A percentile compares a stretch with the other conserved stretches of the same genome.
Evolutionary conservation across 2,797 vertebrate species (phyloP).

Genomic region (Eleutherodactylus coqui): DNA sequence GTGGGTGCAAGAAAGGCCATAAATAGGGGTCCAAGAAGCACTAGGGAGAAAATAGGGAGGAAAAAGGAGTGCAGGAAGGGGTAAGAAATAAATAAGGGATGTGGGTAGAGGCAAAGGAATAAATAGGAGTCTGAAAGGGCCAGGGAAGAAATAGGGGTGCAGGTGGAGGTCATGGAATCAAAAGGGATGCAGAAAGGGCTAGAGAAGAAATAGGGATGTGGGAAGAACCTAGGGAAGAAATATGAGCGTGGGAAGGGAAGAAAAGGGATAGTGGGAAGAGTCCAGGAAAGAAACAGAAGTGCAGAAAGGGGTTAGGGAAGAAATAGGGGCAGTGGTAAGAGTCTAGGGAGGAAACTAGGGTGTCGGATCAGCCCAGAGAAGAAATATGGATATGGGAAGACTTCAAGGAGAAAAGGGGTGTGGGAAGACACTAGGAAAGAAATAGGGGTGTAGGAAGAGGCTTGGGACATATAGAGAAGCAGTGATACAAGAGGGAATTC

Average conservation of each 20-base stretch:
- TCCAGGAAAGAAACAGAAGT: not conserved
- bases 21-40: not conserved
- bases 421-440: not conserved
- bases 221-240: not conserved
- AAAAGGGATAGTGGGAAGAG: not conserved
- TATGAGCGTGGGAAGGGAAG: no score
- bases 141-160: not conserved
- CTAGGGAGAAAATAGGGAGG: not conserved
- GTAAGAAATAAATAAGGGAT: not conserved
- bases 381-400: not conserved
- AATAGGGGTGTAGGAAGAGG: not conserved
- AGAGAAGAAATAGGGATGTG: not conserved
- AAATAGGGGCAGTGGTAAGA: not conserved
- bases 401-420: no score
- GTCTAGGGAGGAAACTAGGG: not conserved
- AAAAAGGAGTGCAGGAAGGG: not conserved
- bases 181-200: no score
- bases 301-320: not conserved
- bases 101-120: no score
- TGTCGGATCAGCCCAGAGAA: not conserved
- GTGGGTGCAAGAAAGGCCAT: not conserved
- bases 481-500: not conserved
- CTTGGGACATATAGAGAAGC: not conserved
- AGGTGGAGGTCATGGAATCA: not conserved
- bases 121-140: no score